Base-by-base conservation (phyloP, 2,888 invertebrate genomes). In the Polylopha cassiicola region DNA sequence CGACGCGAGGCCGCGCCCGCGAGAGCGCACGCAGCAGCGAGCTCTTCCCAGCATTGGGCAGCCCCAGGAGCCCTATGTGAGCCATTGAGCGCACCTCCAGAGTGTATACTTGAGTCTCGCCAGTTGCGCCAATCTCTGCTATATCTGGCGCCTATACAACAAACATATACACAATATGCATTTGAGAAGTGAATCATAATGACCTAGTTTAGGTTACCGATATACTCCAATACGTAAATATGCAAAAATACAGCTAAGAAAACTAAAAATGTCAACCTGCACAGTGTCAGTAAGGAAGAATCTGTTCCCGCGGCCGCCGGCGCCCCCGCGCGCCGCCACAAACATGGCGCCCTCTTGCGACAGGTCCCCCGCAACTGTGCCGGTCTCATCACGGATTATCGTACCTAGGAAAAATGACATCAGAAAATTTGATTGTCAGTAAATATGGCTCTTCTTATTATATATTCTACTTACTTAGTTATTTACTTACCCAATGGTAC, bases 31-130 rank as follows among this genome's bases (percentile, higher is more conserved):
- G 86, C 1, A 98, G 84, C 1, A 98, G 73, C 0, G 97, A 95
- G 64, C 97, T 97, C 80, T 98, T 98, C 0, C 98, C 98, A 2
- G 96, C 97, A 79, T 98, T 98, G 5, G 98, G 98, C 60, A 93
- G 90, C 0, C 84, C 84, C 1, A 81, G 55, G 0, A 84, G 63
- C n/a, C 99, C 99, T 42, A 97, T 89, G 71, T 99, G 94, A 0
- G 99, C 99, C 91, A 99, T 97, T 20, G 94, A 93, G 36, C 92
- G 89, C 37, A 99, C 85, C 79, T 99, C 98, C 4, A 99, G 65
- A 0, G 86, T 72, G 66, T 95, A 97, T 4, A 79, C 67, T 3
- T 86, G 58, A 11, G 86, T 81, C 75, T 99, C 98, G 0, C 99
- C 99, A 0, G 53, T 27, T 0, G 94, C 98, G 0, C 98, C 99